Evolutionary conservation across 2,888 invertebrate species (phyloP), one percentile per base, ranked within the genome.

Genomic region (Eurois occulta): DNA sequence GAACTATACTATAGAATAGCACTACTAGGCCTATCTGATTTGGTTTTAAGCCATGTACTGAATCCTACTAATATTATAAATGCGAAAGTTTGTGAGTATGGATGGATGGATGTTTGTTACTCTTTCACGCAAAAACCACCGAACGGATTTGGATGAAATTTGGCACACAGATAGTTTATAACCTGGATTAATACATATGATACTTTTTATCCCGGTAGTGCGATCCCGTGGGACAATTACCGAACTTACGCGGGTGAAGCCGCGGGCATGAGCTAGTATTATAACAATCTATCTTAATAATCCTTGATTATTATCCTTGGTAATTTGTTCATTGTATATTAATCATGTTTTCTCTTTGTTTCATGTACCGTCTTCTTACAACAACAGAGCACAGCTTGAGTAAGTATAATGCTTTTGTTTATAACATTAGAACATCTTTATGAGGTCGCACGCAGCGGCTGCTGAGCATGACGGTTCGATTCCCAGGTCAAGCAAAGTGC

Each of bases 321-420:
- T 43, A 16, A 46, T 66, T 60, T 21, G 38, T 69, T 24, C 5
- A 38, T 48, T 21, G 13, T 71, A n/a, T 83, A 84, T 67, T 91
- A 88, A 91, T 81, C 1, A 84, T 72, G 18, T 67, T 81, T 91
- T 93, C 91, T 91, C 90, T 94, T 94, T 94, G 94, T 97, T 97
- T 88, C 97, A 97, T 97, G 97, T 96, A 88, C 92, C 87, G 87
- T 90, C 90, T 84, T 78, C 78, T 84, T 87, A 78, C 67, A 76
- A 80, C 77, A 80, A 88, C 95, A 97, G 97, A 97, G 97, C 97
- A 89, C 97, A 97, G 91, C 97, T 97, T 93, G 97, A 97, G 97
- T 97, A 93, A 97, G 97, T 65, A 65, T 65, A 65, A 65, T 8
- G 8, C 0, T 65, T 65, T 16, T 65, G 16, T n/a, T 41, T 41